Evolutionary conservation across 2,797 vertebrate species (phyloP), one percentile per base, ranked within the genome.

Genomic region (Odontamblyopus rebecca): DNA sequence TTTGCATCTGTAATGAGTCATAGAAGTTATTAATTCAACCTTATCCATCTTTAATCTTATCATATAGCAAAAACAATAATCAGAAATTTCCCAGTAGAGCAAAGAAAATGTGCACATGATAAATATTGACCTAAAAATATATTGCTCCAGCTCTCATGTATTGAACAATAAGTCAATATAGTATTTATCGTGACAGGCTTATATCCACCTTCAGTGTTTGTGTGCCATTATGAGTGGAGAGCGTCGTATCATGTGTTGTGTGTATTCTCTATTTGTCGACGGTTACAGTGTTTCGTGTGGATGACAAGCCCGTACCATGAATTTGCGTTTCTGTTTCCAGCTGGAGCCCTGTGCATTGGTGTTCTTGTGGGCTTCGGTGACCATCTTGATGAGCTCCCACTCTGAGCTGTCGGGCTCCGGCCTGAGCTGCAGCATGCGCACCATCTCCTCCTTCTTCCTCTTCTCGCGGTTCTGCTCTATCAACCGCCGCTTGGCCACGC

Each of bases 291-390:
- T 9, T 48, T 67, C 29, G 2, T 12, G 15, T 16, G 15, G 2
- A 62, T 16, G 56, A 54, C n/a, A 9, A 60, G 30, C n/a, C 9
- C 93, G 94, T 84, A 99, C 98, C 96, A 99, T 84, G 89, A 99
- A 99, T 93, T 98, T 98, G 92, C 97, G 95, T 78, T 97, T 97
- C 94, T 99, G 98, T 85, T 99, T 99, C 97, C 97, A 99, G 86
- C 96, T 95, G 92, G 96, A 95, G 81, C 97, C 97, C 94, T 98
- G 97, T 82, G 98, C 97, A 2, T 98, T 98, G 85, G 98, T 99
- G 90, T 96, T 95, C 79, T 95, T 95, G 79, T 99, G 98, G 67
- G 98, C 98, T 54, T 98, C 97, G 0, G 97, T 99, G 44, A 93
- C 97, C 70, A 97, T 90, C 4, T 92, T 92, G 91, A 99, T 98